Conservation (phyloP, 1,140 invertebrate genomes). For the Saccostrea echinata region DNA sequence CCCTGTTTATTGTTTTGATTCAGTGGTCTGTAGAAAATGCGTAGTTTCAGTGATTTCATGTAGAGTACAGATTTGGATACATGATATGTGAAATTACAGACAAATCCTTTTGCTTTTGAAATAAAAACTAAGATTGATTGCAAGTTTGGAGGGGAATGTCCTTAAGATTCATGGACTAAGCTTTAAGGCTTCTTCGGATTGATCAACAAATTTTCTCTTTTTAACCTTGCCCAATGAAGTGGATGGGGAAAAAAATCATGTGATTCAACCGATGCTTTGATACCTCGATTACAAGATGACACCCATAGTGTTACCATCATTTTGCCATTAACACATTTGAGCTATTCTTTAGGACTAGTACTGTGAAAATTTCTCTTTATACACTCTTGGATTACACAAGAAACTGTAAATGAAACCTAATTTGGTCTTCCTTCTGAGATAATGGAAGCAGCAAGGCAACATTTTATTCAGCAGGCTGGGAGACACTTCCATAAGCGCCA, state of each 20-base stretch:
- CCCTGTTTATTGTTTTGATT: background rate
- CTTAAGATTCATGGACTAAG: background rate
- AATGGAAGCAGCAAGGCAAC: conserved; percentile 1
- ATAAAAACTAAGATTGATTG: background rate
- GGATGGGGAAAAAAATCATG: background rate
- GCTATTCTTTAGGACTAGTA: background rate
- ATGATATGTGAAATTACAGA: conserved; percentile 14
- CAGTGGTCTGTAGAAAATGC: conserved; percentile 5
- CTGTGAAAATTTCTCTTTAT: background rate
- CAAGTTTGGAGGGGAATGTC: background rate
- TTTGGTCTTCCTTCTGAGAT: background rate
- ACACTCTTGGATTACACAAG: background rate
- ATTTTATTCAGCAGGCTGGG: conserved; percentile 1
- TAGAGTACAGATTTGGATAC: background rate
- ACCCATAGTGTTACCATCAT: background rate
- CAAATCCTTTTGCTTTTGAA: background rate
- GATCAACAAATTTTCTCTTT: background rate
- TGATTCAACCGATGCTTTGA: background rate
- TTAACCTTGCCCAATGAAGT: background rate
- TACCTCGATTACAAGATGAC: background rate
- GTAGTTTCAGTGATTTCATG: background rate
- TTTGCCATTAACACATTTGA: background rate
- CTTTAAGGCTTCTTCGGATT: background rate
- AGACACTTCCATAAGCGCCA: conserved; percentile 23
- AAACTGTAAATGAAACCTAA: background rate